Base-by-base conservation (phyloP, 2,888 invertebrate species). In the Luffia ferchaultella region DNA sequence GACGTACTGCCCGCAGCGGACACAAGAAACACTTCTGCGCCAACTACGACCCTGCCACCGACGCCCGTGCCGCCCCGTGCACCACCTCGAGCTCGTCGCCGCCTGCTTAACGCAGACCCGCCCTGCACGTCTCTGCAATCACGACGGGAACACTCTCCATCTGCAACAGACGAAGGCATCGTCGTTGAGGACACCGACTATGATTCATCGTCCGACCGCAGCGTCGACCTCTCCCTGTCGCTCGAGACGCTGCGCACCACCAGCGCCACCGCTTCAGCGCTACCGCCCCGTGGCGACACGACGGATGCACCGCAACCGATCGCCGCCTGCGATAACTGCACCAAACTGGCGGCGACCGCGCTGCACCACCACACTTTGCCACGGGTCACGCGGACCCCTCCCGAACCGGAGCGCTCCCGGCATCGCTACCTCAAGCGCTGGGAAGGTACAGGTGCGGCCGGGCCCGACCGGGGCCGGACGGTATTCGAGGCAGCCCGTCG, bases 1-100 rank as follows among this genome's bases (percentile, higher is more conserved):
- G 91, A 90, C 67, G 91, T 91, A 56, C 66, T 90, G 51, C 86
- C 88, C 55, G 86, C 89, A 47, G 86, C 88, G 49, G 86, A 87
- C 46, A 77, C 80, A 44, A 70, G 76, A 49, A 85, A 63, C 73
- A 85, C 62, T 67, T 76, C 60, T 56, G 65, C 53, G 64, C 69
- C 54, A 61, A 76, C 58, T 59, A 74, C 62, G 61, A 80, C 65
- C 55, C 74, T 74, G 18, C 71, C 73, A 30, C 58, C 63, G 5
- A 73, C 76, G 56, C 73, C 78, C 45, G 73, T 76, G 55, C 72
- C 78, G 45, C 82, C 82, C 53, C 65, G 75, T 57, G 73, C 82
- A 46, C 82, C 82, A n/a, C 82, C 82, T 42, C 64, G 82, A 55
- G 82, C 79, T 50, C 70, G 82, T 44, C 70, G 82, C 57, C 69